Conservation (phyloP, 2,797 vertebrate species). For the Cygnus olor region DNA sequence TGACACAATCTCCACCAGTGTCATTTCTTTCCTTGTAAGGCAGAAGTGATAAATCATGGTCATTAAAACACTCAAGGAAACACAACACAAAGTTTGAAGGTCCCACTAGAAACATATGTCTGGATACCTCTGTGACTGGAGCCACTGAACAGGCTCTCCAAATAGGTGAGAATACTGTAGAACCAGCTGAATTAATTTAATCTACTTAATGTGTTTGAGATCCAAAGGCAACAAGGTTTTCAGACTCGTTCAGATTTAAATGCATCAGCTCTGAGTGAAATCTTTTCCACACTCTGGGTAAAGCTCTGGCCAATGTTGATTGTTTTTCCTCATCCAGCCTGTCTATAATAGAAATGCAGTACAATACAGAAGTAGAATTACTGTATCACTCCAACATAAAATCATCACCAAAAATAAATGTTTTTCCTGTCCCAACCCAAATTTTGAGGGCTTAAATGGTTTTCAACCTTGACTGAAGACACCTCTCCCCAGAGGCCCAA, state of each 20-base stretch:
- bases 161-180: not conserved
- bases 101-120: not conserved
- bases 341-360: not conserved
- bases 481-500: no score
- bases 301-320: not conserved
- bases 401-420: not conserved
- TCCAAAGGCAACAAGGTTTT: not conserved
- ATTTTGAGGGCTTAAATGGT: not conserved
- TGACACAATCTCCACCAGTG: not conserved
- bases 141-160: slow-evolving; percentile 27
- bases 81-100: slow-evolving; percentile 10
- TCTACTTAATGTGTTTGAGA: slow-evolving; percentile 17
- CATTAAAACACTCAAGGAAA: slow-evolving; percentile 37
- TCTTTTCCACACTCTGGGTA: not conserved
- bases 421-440: not conserved
- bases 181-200: not conserved
- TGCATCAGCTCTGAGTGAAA: not conserved
- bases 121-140: slow-evolving; percentile 30
- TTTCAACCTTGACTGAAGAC: not conserved
- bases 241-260: slow-evolving; percentile 34
- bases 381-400: not conserved
- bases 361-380: not conserved
- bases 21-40: not conserved
- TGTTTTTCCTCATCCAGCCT: not conserved
- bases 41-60: not conserved